A percentile compares a stretch with the other conserved stretches of the same genome.
Conservation (phyloP, 2,888 invertebrate genomes). For the Noctua fimbriata region DNA sequence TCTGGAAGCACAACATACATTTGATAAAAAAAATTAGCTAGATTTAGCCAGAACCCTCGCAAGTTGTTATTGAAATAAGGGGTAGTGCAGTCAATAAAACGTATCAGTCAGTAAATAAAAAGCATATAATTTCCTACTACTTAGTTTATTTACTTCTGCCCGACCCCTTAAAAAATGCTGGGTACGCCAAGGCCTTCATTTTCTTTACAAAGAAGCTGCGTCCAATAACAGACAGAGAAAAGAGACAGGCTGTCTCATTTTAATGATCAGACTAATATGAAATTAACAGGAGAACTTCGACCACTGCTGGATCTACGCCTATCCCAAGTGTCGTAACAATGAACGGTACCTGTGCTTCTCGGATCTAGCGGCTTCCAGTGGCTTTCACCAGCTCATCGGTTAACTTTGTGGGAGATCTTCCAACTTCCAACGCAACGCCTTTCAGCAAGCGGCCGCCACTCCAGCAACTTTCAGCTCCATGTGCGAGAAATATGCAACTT, state of each 20-base stretch:
- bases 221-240: background rate
- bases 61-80: no score
- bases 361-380: background rate
- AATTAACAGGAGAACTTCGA: background rate
- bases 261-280: background rate
- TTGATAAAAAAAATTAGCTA: no score
- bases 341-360: background rate
- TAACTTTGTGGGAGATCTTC: background rate
- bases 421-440: background rate
- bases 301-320: background rate
- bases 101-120: no score
- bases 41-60: no score
- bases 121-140: no score
- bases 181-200: background rate
- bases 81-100: no score
- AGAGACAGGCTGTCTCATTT: no score
- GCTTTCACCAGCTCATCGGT: background rate
- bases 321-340: background rate
- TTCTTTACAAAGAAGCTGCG: background rate
- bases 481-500: no score
- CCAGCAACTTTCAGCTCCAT: background rate
- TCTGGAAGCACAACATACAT: no score
- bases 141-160: no score
- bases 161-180: no score
- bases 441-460: background rate